Percentiles rank a stretch among this genome's conserved stretches.
Conservation (phyloP, 1,140 invertebrate species). For the Caenorhabditis remanei region DNA sequence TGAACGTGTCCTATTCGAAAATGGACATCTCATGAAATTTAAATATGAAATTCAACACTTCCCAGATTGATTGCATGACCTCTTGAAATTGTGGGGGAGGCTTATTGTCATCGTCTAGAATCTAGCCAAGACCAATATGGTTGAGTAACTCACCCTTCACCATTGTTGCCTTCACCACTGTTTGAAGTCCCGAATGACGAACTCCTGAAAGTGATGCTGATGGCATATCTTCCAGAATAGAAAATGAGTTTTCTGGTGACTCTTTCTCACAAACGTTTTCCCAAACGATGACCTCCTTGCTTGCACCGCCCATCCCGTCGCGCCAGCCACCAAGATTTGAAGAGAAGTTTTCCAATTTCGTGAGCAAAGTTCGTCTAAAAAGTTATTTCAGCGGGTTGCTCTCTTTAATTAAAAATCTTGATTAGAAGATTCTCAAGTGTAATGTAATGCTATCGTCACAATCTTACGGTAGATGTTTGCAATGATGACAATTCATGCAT, state of each 20-base stretch:
- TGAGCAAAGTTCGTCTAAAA: constrained; percentile 16
- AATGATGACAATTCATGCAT: constrained; percentile 39
- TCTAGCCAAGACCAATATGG: constrained; percentile 10
- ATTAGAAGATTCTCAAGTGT: neutral
- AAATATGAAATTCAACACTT: constrained; percentile 31
- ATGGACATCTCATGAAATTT: neutral
- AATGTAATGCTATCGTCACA: neutral
- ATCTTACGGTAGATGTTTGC: constrained; percentile 43
- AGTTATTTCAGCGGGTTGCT: neutral
- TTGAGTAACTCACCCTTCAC: neutral
- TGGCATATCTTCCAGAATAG: neutral
- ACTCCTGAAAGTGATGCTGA: neutral
- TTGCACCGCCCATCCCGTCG: constrained; percentile 7
- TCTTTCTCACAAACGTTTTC: neutral
- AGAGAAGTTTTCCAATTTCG: constrained; percentile 1
- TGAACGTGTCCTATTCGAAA: neutral
- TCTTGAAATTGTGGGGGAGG: neutral
- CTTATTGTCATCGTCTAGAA: constrained; percentile 2
- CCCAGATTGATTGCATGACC: neutral
- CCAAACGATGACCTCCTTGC: constrained; percentile 25
- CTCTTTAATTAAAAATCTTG: constrained; percentile 12
- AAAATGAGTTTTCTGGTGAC: constrained; percentile 34
- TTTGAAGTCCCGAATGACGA: neutral
- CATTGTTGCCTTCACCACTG: neutral
- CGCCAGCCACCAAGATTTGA: neutral